phyloP scores from a whole-genome alignment of 2,113 vertebrate genomes.

The Potamarius usumacintae region DNA sequence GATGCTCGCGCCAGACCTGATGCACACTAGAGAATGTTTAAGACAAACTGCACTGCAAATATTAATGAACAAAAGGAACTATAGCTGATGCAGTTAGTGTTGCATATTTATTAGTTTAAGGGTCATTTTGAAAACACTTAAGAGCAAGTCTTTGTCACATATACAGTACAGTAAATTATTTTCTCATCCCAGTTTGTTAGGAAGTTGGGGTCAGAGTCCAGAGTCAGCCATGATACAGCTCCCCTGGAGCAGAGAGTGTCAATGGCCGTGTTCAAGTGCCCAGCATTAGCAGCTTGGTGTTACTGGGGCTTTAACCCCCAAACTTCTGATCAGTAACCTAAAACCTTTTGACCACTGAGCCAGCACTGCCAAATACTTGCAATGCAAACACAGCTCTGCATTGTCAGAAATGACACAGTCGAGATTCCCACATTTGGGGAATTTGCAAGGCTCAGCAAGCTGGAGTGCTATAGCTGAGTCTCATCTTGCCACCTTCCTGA shows the following conservation, averaged over 20 bases:
- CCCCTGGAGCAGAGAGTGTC: background rate
- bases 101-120: background rate
- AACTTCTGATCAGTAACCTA: background rate
- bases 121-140: background rate
- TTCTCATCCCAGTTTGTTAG: background rate
- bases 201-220: background rate
- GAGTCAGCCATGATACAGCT: background rate
- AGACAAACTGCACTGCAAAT: background rate
- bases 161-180: background rate
- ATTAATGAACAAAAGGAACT: background rate
- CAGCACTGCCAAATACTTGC: background rate
- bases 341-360: background rate
- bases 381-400: background rate
- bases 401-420: background rate
- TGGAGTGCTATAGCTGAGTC: background rate
- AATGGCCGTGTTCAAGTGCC: background rate
- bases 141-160: background rate
- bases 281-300: background rate
- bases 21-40: background rate
- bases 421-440: background rate
- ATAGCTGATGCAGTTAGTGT: background rate
- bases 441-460: background rate
- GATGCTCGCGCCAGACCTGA: background rate
- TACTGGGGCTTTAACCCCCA: background rate
- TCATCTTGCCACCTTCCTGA: background rate